Evolutionary conservation across 30 jellyfish, hydroid and myxozoan genomes (phyloP).

Genomic region (Hydractinia symbiolongicarpus): DNA sequence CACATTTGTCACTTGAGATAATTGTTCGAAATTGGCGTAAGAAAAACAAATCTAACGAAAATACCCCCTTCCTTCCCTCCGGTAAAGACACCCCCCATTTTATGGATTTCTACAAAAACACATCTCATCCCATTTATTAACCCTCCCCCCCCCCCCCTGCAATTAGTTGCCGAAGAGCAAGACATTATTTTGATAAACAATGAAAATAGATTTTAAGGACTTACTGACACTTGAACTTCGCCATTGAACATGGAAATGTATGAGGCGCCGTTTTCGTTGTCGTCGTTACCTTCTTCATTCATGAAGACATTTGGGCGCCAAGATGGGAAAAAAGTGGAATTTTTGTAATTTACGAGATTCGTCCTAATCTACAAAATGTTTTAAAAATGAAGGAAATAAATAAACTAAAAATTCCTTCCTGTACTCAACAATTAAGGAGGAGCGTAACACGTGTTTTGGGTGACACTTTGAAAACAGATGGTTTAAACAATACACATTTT

Average conservation of each 20-base stretch:
- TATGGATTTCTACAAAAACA: no score
- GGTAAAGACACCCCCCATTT: no score
- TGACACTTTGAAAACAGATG: no score
- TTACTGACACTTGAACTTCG: conserved; percentile 44
- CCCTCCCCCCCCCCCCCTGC: no score
- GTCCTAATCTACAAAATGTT: conserved; percentile 43
- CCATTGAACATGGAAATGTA: conserved; percentile 37
- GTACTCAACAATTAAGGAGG: background rate
- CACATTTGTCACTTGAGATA: no score
- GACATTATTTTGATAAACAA: no score
- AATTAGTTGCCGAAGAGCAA: no score
- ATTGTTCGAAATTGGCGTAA: no score
- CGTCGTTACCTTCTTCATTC: conserved; percentile 58
- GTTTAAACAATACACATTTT: no score
- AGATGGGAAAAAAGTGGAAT: conserved; percentile 88
- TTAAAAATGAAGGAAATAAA: background rate
- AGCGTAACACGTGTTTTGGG: background rate
- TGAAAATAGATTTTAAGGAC: background rate
- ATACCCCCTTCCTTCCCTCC: no score
- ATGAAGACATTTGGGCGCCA: conserved; percentile 84
- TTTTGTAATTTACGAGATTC: conserved; percentile 67
- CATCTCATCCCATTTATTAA: no score
- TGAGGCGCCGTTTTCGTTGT: conserved; percentile 41
- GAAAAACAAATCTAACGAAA: no score
- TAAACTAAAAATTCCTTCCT: background rate